phyloP scores from a whole-genome alignment of 2,888 invertebrate species.

The Philopedon plagiatum region DNA sequence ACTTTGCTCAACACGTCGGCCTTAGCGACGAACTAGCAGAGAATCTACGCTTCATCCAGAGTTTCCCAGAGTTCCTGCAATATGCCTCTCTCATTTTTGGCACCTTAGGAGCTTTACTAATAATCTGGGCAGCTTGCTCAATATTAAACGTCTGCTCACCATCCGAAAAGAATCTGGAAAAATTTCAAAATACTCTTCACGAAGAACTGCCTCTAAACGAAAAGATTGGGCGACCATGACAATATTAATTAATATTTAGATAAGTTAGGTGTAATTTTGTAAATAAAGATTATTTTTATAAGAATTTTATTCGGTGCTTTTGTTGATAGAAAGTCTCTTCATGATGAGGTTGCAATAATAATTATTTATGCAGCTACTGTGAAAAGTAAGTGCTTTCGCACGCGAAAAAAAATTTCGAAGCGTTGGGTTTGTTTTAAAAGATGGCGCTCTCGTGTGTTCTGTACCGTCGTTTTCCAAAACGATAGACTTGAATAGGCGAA shows the following conservation, averaged over 20 bases:
- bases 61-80: constrained; percentile 68
- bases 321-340: too few relatives aligned
- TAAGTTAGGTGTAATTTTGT: constrained; percentile 11
- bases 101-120: constrained; percentile 55
- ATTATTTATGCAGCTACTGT: too few relatives aligned
- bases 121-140: constrained; percentile 57
- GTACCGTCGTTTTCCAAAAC: too few relatives aligned
- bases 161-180: constrained; percentile 19
- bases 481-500: too few relatives aligned
- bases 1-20: constrained; percentile 80
- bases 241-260: background rate
- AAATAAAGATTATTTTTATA: constrained; percentile 20
- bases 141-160: constrained; percentile 49
- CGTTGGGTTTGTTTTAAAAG: too few relatives aligned
- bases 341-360: too few relatives aligned
- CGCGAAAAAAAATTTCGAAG: too few relatives aligned
- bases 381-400: too few relatives aligned
- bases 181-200: constrained; percentile 2
- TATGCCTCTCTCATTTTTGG: constrained; percentile 56
- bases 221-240: constrained; percentile 16
- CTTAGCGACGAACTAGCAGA: constrained; percentile 73
- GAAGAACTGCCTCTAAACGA: constrained; percentile 41
- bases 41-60: constrained; percentile 71
- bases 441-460: too few relatives aligned
- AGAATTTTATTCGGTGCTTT: too few relatives aligned